Percentiles rank a stretch among this genome's conserved stretches.
These are phyloP conservation scores for Drosophila prosaltans DNA, from an alignment of 1,140 invertebrate genomes.

Conservation along the genomic window DNA sequence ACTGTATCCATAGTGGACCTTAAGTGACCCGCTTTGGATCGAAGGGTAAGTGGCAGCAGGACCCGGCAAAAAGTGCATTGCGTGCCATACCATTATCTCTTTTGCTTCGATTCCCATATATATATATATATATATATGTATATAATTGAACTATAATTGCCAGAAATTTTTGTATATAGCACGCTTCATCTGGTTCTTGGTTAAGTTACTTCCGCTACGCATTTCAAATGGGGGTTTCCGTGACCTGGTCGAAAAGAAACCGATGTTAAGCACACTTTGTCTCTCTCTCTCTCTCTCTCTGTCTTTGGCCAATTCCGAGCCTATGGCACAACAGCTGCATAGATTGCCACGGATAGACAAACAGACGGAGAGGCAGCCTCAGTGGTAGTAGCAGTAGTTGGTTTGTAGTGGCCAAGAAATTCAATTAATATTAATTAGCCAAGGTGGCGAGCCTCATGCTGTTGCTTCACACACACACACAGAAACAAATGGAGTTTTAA, in stretches of 20 bases:
- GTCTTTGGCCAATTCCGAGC: constrained; percentile 65
- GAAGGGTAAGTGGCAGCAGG: constrained; percentile 22
- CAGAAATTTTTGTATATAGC: constrained; percentile 51
- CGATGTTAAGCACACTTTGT: constrained; percentile 57
- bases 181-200: constrained; percentile 59
- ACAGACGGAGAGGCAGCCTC: neutral
- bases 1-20: constrained; percentile 26
- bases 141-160: constrained; percentile 80
- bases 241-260: constrained; percentile 37
- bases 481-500: constrained; percentile 78
- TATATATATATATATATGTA: constrained; percentile 16
- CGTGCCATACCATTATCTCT: constrained; percentile 35
- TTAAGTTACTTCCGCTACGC: constrained; percentile 30
- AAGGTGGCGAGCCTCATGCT: constrained; percentile 69
- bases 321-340: constrained; percentile 64
- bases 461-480: constrained; percentile 49
- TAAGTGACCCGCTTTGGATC: constrained; percentile 40
- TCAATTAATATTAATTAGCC: constrained; percentile 82
- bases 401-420: constrained; percentile 49
- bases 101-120: constrained; percentile 7
- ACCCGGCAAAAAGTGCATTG: constrained; percentile 11
- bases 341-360: constrained; percentile 55
- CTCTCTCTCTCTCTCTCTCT: constrained; percentile 16
- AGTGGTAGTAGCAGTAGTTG: constrained; percentile 8
- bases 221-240: constrained; percentile 23